Evolutionary conservation across 2,113 vertebrate genomes (phyloP), one percentile per base, ranked within the genome.

Genomic region (Anguilla rostrata): DNA sequence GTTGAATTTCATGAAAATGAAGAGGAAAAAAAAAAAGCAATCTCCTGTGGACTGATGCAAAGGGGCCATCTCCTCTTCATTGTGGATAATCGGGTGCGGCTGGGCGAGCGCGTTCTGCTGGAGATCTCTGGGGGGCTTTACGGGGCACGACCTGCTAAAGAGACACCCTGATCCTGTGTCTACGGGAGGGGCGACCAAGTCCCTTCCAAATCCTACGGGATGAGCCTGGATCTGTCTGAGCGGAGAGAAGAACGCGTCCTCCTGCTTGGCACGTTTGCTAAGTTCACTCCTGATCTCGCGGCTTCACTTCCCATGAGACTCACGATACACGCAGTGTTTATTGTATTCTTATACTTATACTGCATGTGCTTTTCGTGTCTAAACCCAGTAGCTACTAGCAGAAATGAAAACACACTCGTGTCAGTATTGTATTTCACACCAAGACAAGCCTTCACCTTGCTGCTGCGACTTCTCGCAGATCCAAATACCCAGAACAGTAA

Each of bases 141-240:
- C 26, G n/a, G 63, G 63, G 63, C 63, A 71, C n/a, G 63, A 7
- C n/a, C 26, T n/a, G 11, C 71, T 75, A 75, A 75, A n/a, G 60
- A 22, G 60, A 75, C 34, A 12, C 71, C 71, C 71, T 75, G 49
- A 53, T 53, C 11, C 49, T 53, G 49, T 53, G 71, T 75, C 71
- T 26, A 75, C 9, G 11, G 63, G 71, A 75, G 6, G 71, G 71
- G 26, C 34, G 71, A 2, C 6, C 63, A 75, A 12, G 71, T 29
- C n/a, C 71, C 71, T 26, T 75, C 71, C 71, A 75, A 75, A 75
- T 75, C 71, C 71, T 75, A n/a, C 71, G 9, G 71, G 71, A 75
- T 75, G 71, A 75, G 71, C 71, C 26, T 22, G 71, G 71, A 75
- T 75, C 71, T 71, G 63, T 71, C 63, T 34, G n/a, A 6, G 11